Evolutionary conservation across 2,888 invertebrate genomes (phyloP), one percentile per base, ranked within the genome.

Genomic region (Ganaspis brasiliensis): DNA sequence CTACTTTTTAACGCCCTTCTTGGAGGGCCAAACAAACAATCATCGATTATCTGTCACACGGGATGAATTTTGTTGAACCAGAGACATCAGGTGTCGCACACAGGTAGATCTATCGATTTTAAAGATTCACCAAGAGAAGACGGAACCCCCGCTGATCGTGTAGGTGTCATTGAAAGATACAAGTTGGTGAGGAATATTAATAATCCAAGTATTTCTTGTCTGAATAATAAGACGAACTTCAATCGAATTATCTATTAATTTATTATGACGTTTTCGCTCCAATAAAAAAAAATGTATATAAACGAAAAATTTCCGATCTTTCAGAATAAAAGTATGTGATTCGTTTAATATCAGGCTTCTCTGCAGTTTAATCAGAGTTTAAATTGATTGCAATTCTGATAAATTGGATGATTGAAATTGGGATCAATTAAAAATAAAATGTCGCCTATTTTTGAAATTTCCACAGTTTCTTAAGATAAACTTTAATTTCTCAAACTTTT

Each of bases 161-260:
- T 80, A 78, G 80, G 80, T 80, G 80, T 80, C 76, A 74, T 70
- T 56, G 56, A 35, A 24, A 72, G 72, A 57, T 37, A 40, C 56
- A 19, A 21, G 72, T 40, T 57, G 63, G 26, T 52, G 31, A 76
- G 49, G 56, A 63, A 73, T 73, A 76, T 76, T 76, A 73, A 73
- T 76, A 73, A 45, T 76, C 70, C 55, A 16, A 56, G 56, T 37
- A 40, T 56, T 59, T 72, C 63, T 72, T 76, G 67, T 72, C 72
- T 12, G 31, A 63, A 31, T 55, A 55, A 31, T 35, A 52, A 49
- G 63, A 72, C 56, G 37, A n/a, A 45, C 67, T 73, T 76, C 76
- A 76, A 76, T 76, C 73, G 67, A 37, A 37, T 56, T 45, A 67
- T 4, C 45, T 24, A 67, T n/a, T 67, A 67, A 67, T 67, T 67